Evolutionary conservation across 2,888 invertebrate species (phyloP), one percentile per base, ranked within the genome.

Genomic region (Venustoraphidia nigricollis): DNA sequence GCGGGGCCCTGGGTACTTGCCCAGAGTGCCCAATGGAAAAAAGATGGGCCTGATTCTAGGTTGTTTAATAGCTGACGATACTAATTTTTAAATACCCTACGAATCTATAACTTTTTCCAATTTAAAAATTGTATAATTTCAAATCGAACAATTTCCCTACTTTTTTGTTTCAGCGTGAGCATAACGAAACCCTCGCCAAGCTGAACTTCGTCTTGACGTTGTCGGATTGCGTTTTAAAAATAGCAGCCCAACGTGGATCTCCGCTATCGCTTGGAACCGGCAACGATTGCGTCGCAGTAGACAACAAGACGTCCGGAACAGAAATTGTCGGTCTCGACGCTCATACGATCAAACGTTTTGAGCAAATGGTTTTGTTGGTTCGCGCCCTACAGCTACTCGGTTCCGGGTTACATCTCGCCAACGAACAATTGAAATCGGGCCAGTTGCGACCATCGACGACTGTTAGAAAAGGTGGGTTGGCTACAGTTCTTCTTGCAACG

Each of bases 141-240:
- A 27, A 27, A 6, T 27, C 5, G 27, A 27, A 27, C 27, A 6
- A 27, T 27, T 27, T 27, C 27, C n/a, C 6, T 27, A 27, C 2
- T 17, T 54, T 53, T 51, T 49, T 58, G 46, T 63, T 68, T 1
- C 70, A 87, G 81, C 84, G 88, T 63, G 93, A 93, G 69, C 95
- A 96, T 71, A 94, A 93, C 71, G 93, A 94, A 66, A 94, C 92
- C 42, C 76, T 98, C 67, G 93, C 94, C 14, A 97, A 97, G 69
- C 74, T 98, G 57, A 92, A 95, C 72, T 98, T 97, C 71, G 94
- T 97, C 53, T 73, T 94, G 60, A 93, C 95, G 53, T 72, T 98
- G 54, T 93, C 93, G 54, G 95, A 94, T 65, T 93, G 95, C 64
- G 84, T 98, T 50, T 77, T 93, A 53, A 94, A 95, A 70, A 74